Evolutionary conservation across 2,888 invertebrate genomes (phyloP).

Genomic region (Scaptomyza reducta): DNA sequence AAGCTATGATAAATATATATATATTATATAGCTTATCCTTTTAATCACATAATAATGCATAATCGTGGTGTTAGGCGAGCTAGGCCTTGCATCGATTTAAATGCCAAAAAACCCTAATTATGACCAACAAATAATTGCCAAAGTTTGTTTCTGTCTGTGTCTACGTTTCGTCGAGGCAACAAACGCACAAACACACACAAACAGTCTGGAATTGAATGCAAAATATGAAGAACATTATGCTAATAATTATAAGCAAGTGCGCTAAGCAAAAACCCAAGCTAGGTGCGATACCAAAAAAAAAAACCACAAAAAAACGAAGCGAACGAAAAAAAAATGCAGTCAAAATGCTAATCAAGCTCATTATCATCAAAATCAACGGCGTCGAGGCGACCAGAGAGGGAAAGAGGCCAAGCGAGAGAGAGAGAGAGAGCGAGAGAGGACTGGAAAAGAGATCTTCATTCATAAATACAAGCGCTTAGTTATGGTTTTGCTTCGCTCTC

Average conservation of each 20-base stretch:
- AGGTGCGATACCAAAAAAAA: slow-evolving; percentile 22
- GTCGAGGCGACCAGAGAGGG: slow-evolving; percentile 20
- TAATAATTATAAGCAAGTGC: slow-evolving; percentile 79
- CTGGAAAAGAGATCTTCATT: slow-evolving; percentile 63
- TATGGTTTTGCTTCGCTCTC: slow-evolving; percentile 25
- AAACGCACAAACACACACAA: slow-evolving; percentile 25
- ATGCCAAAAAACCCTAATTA: slow-evolving; percentile 46
- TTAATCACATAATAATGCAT: background rate
- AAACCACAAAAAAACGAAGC: slow-evolving; percentile 21
- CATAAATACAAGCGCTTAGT: slow-evolving; percentile 75
- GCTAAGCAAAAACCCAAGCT: slow-evolving; percentile 30
- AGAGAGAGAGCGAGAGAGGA: slow-evolving; percentile 8
- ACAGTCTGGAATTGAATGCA: slow-evolving; percentile 55
- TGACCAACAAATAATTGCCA: slow-evolving; percentile 66
- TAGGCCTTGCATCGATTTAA: slow-evolving; percentile 41
- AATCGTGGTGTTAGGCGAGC: slow-evolving; percentile 4
- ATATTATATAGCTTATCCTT: background rate
- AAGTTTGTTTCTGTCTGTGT: slow-evolving; percentile 15
- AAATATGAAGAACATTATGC: slow-evolving; percentile 76
- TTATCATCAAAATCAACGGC: slow-evolving; percentile 77
- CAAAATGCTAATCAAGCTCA: slow-evolving; percentile 81
- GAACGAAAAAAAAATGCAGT: slow-evolving; percentile 59
- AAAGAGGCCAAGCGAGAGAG: slow-evolving; percentile 2
- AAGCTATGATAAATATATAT: background rate
- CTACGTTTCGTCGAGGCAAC: slow-evolving; percentile 17